These are phyloP conservation scores for Lethocerus indicus DNA, from an alignment of 1,140 invertebrate species.

Conservation along the genomic window DNA sequence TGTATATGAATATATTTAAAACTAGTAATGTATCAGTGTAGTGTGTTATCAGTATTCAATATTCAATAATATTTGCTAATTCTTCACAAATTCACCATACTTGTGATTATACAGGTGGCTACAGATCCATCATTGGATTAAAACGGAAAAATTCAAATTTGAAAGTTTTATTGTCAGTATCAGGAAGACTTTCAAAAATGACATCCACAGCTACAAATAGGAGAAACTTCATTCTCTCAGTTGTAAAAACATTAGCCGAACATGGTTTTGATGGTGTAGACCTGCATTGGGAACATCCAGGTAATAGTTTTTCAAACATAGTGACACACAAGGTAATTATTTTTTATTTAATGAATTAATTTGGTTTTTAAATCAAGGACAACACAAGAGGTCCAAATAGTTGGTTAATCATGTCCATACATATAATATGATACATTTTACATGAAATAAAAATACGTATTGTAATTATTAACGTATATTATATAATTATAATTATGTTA, in stretches of 20 bases:
- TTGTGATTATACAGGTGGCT: conserved; percentile 29
- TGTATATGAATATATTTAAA: background rate
- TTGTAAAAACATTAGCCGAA: conserved; percentile 31
- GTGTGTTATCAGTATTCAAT: too few species aligned
- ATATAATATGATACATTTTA: too few species aligned
- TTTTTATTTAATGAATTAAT: background rate
- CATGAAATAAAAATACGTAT: too few species aligned
- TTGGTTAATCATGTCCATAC: too few species aligned
- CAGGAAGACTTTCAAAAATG: conserved; percentile 31
- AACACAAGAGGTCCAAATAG: background rate
- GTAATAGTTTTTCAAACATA: conserved; percentile 12
- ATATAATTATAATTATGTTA: background rate
- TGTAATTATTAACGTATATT: too few species aligned
- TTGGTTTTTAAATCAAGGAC: conserved; percentile 1
- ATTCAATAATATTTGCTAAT: background rate
- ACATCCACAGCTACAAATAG: conserved; percentile 21
- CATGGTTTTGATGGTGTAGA: conserved; percentile 43
- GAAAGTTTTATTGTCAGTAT: conserved; percentile 29
- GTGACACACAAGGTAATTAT: background rate
- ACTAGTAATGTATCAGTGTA: too few species aligned
- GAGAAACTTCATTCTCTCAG: conserved; percentile 30
- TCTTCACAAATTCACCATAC: conserved; percentile 4
- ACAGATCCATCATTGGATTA: conserved; percentile 30
- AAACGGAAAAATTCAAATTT: conserved; percentile 34
- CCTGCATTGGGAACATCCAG: conserved; percentile 38